Base-by-base conservation (phyloP, 1,140 invertebrate species). In the Probaryconus sp. region DNA sequence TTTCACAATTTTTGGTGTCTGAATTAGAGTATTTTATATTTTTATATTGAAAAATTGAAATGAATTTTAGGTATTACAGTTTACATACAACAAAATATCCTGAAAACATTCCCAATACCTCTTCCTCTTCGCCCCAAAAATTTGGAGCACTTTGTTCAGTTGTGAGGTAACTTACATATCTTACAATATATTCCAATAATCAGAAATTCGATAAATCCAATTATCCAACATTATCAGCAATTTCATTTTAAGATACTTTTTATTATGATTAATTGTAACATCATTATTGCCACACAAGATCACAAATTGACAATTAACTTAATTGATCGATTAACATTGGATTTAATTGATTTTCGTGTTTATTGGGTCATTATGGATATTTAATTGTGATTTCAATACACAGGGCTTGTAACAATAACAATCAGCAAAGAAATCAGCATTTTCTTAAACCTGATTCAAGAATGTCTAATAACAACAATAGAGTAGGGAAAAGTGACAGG, bases 81-180 rank as follows among this genome's bases (percentile, higher is more conserved):
- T 2, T 33, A 50, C 16, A 35, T 17, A 13, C 11, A 5, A 3
- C 24, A 35, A 35, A 50, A 31, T 28, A 50, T 3, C 11, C n/a
- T 11, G 0, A 18, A 0, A 31, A 31, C 17, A 33, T 10, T 50
- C 30, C 45, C 5, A 17, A 33, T 20, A 50, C 21, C 18, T 30
- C 45, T 21, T n/a, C 37, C 20, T 31, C 33, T 42, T 55, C 14
- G 24, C 30, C 50, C 26, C 37, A 35, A 28, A 55, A 30, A 55
- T n/a, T 11, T 18, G 37, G 35, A 21, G 9, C 9, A 17, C 35
- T 40, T n/a, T 20, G 4, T 56, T 31, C 37, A 21, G 16, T 30
- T 13, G 21, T 43, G 21, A 56, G 51, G 51, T 56, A 56, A 53
- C 37, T 10, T 10, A 20, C 17, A 17, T n/a, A n/a, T n/a, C n/a